A percentile compares a stretch with the other conserved stretches of the same genome.
These are phyloP conservation scores for Aradus depressus DNA, from an alignment of 2,888 invertebrate species.

Conservation along the genomic window DNA sequence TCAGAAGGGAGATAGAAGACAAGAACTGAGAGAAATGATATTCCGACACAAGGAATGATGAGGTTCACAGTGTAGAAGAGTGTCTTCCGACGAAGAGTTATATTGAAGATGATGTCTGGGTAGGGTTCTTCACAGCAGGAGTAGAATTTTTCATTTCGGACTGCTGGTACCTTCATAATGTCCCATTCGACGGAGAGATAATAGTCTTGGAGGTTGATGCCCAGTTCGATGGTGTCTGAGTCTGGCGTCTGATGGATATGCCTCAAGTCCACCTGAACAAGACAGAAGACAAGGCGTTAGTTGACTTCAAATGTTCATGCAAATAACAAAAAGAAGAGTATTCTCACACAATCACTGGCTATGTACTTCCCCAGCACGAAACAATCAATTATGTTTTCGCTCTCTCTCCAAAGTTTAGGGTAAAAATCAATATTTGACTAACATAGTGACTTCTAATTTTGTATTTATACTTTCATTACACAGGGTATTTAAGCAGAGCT, in stretches of 20 bases:
- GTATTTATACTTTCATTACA: too few species aligned
- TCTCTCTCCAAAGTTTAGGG: too few species aligned
- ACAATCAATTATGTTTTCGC: too few species aligned
- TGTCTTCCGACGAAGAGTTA: conserved; percentile 86
- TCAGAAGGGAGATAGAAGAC: conserved; percentile 97
- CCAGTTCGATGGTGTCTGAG: conserved; percentile 77
- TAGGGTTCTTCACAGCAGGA: conserved; percentile 96
- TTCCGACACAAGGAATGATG: conserved; percentile 93
- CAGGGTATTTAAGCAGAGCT: too few species aligned
- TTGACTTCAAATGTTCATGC: neutral
- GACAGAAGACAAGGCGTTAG: conserved; percentile 31
- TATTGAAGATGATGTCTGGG: conserved; percentile 94
- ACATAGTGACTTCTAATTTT: too few species aligned
- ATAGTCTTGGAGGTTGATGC: conserved; percentile 86
- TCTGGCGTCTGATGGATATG: conserved; percentile 79
- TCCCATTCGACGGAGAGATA: conserved; percentile 99
- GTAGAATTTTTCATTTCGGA: conserved; percentile 83
- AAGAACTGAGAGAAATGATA: conserved; percentile 90
- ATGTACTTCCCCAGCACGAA: too few species aligned
- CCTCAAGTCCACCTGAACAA: conserved; percentile 80
- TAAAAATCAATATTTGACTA: too few species aligned
- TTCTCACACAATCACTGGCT: too few species aligned
- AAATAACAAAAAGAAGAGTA: too few species aligned
- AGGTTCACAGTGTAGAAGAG: conserved; percentile 96
- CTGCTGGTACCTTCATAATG: conserved; percentile 84